Evolutionary conservation across 1,140 invertebrate species (phyloP).

Genomic region (Macrostomum lignano): DNA sequence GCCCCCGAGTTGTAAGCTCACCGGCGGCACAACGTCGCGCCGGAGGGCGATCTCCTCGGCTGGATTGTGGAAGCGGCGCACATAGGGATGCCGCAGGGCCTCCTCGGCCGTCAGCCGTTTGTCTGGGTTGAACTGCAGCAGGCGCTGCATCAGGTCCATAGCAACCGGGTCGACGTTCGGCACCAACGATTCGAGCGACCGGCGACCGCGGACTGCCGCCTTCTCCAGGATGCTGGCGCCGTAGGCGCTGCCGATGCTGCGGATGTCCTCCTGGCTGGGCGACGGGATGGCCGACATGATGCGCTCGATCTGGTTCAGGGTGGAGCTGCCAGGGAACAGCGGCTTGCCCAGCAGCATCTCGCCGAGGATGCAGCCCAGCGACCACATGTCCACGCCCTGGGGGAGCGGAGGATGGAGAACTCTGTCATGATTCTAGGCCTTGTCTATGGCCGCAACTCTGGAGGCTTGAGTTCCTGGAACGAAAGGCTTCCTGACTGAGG

Average conservation of each 20-base stretch:
- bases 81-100: constrained; percentile 65
- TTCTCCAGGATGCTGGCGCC: too few species aligned
- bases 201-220: neutral
- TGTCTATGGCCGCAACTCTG: constrained; percentile 41
- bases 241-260: neutral
- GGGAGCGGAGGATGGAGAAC: neutral
- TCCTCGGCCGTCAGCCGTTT: too few species aligned
- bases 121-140: too few species aligned
- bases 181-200: constrained; percentile 37
- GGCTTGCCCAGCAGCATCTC: constrained; percentile 7
- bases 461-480: constrained; percentile 34
- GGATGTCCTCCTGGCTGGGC: constrained; percentile 40
- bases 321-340: constrained; percentile 17
- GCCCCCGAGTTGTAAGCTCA: too few species aligned
- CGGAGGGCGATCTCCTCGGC: constrained; percentile 44
- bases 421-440: constrained; percentile 41
- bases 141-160: too few species aligned
- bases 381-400: constrained; percentile 5
- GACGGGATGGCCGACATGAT: constrained; percentile 45
- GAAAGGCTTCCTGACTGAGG: constrained; percentile 26
- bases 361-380: constrained; percentile 6
- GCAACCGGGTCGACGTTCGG: constrained; percentile 40
- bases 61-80: constrained; percentile 49
- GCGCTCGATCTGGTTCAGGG: constrained; percentile 56
- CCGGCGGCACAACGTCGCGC: constrained; percentile 44